Evolutionary conservation across 2,797 vertebrate species (phyloP).

Genomic region (Peromyscus nudipes): DNA sequence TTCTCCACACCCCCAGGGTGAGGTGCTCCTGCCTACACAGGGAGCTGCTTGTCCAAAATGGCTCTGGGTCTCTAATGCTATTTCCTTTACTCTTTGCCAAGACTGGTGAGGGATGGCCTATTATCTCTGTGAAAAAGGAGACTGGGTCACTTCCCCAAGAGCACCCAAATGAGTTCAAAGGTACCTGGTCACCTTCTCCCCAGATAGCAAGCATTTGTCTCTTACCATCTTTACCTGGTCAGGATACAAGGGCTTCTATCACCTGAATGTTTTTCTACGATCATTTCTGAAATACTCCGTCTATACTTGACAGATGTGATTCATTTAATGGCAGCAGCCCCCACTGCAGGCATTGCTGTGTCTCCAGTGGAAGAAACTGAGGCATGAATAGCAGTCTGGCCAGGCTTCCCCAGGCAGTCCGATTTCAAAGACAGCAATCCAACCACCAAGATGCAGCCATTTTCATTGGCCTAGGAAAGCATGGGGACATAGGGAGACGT

Average conservation of each 20-base stretch:
- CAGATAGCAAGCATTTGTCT: too few relatives aligned
- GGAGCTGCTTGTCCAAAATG: neutral
- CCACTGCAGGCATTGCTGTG: neutral
- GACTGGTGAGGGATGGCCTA: neutral
- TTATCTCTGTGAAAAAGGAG: neutral
- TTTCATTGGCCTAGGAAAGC: neutral
- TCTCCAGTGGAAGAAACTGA: slow-evolving; percentile 1
- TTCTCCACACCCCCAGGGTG: neutral
- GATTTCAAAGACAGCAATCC: neutral
- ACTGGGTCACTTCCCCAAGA: neutral
- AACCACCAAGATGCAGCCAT: neutral
- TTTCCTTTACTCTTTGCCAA: slow-evolving; percentile 38
- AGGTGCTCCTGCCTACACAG: neutral
- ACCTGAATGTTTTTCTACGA: neutral
- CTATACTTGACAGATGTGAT: neutral
- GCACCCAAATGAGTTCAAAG: neutral
- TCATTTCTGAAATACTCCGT: neutral
- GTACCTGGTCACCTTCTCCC: neutral
- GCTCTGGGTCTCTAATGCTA: neutral
- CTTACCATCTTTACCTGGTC: neutral
- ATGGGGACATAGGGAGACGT: rapidly evolving
- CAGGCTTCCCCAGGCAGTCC: neutral
- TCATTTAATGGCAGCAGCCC: neutral
- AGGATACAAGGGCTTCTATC: neutral
- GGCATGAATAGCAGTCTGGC: neutral